Base-by-base conservation (phyloP, 2,797 vertebrate species). In the Myripristis jacobus region DNA sequence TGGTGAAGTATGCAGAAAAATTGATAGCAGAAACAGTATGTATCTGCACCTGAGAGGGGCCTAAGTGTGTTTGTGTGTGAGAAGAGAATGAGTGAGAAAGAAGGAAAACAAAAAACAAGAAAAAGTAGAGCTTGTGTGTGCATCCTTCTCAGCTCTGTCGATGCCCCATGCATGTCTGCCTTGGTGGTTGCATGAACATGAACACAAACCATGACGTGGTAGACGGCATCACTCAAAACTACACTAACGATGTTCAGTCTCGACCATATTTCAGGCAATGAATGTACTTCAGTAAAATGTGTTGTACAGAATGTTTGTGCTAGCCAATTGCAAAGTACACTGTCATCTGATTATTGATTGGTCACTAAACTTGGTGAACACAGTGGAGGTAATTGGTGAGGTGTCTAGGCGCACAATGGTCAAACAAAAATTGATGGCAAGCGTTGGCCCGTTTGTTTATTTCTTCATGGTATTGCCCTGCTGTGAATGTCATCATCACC, bases 81-180 rank as follows among this genome's bases (percentile, higher is more conserved):
- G 8, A 10, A 3, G 34, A 29, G 15, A 47, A n/a, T n/a, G 13
- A 24, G 10, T 54, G 38, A 18, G 4, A 27, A 13, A 36, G 13
- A 29, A 36, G 53, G 48, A 27, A 60, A 63, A 7, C n/a, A n/a
- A n/a, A n/a, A n/a, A 31, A 44, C 41, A 52, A 38, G 34, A 36
- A 50, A 18, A 31, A 55, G 56, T 72, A 18, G 67, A 44, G 58
- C 51, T 46, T 75, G 66, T 70, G 76, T 73, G 24, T 80, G 71
- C 83, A 76, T 84, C 79, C 44, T 83, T 79, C 81, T 90, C 80
- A 78, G 64, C 73, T 79, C 76, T 61, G 43, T 70, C 55, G 69
- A 77, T 67, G 71, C n/a, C 34, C 24, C 41, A 18, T 82, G 85
- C 82, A 88, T 80, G 86, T 71, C 8, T 65, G 62, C 54, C 64